Percentiles rank a stretch among this genome's conserved stretches.
Conservation (phyloP, 2,888 invertebrate genomes). For the Spatulosminthurus flaviceps region DNA sequence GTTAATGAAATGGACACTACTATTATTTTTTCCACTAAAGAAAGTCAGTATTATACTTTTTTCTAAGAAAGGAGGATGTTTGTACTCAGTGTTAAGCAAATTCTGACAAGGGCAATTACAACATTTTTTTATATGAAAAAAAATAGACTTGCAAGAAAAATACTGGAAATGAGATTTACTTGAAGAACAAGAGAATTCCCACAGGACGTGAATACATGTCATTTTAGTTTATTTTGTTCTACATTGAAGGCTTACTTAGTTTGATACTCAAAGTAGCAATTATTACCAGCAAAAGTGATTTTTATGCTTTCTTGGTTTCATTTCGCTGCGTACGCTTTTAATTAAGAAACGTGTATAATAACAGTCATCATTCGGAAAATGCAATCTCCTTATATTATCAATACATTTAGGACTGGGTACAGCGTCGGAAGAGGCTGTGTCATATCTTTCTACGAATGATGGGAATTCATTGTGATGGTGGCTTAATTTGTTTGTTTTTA, state of each 20-base stretch:
- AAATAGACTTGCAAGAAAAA: not conserved
- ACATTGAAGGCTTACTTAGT: not conserved
- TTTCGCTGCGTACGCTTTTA: not conserved
- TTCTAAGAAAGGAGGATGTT: no score
- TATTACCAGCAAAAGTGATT: not conserved
- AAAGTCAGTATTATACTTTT: no score
- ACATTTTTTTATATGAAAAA: no score
- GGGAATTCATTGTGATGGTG: not conserved
- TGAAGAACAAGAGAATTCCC: not conserved
- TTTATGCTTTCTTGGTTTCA: not conserved
- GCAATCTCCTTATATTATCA: not conserved
- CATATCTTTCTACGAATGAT: not conserved
- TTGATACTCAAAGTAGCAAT: not conserved
- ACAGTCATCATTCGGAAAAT: not conserved
- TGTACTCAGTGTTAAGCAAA: no score
- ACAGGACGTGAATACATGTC: not conserved
- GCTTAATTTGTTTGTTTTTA: conserved; percentile 10
- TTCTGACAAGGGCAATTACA: no score
- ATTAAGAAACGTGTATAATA: conserved; percentile 4
- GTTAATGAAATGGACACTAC: no score
- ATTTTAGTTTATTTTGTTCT: not conserved
- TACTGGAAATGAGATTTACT: not conserved
- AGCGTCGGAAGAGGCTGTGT: not conserved
- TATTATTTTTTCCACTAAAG: no score
- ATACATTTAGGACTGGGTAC: not conserved